Evolutionary conservation across 30 jellyfish, hydroid and myxozoan genomes (phyloP).

Genomic region (Aurelia sp.): DNA sequence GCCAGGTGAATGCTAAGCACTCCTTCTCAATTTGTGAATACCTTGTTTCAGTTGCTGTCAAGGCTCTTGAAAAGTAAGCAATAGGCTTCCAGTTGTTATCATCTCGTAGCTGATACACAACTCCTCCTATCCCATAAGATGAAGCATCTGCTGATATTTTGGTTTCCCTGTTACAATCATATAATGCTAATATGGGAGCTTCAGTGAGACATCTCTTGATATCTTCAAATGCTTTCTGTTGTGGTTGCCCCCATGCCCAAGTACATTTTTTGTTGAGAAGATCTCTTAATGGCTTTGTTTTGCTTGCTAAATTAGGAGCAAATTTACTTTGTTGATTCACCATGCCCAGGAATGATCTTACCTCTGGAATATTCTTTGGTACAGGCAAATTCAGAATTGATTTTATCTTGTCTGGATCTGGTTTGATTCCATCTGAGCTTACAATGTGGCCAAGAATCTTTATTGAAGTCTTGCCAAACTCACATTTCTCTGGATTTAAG

Average conservation of each 20-base stretch:
- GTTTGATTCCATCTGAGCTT: slow-evolving; percentile 46
- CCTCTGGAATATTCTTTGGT: slow-evolving; percentile 49
- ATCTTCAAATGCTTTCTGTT: slow-evolving; percentile 46
- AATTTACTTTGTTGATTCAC: slow-evolving; percentile 40
- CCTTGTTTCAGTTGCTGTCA: slow-evolving; percentile 46
- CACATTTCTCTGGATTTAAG: slow-evolving; percentile 61
- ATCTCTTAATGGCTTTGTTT: slow-evolving; percentile 52
- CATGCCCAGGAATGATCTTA: slow-evolving; percentile 59
- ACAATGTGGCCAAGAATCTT: slow-evolving; percentile 53
- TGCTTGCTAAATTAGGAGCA: slow-evolving; percentile 42
- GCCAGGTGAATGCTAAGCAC: slow-evolving; percentile 69
- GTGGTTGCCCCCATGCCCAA: slow-evolving; percentile 53
- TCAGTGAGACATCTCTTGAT: slow-evolving; percentile 18
- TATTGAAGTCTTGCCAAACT: slow-evolving; percentile 11
- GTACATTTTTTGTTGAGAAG: slow-evolving; percentile 22
- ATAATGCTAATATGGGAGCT: slow-evolving; percentile 23
- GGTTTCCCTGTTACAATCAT: slow-evolving; percentile 21
- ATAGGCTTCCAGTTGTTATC: slow-evolving; percentile 45
- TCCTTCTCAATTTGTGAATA: slow-evolving; percentile 73
- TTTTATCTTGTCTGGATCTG: slow-evolving; percentile 37
- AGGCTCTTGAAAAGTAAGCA: slow-evolving; percentile 50
- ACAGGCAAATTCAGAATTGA: slow-evolving; percentile 38
- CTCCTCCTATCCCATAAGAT: slow-evolving; percentile 63
- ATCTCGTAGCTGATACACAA: slow-evolving; percentile 36
- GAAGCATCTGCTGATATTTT: slow-evolving; percentile 52